Conservation (phyloP, 2,888 invertebrate species). For the Cremastinae sp. region DNA sequence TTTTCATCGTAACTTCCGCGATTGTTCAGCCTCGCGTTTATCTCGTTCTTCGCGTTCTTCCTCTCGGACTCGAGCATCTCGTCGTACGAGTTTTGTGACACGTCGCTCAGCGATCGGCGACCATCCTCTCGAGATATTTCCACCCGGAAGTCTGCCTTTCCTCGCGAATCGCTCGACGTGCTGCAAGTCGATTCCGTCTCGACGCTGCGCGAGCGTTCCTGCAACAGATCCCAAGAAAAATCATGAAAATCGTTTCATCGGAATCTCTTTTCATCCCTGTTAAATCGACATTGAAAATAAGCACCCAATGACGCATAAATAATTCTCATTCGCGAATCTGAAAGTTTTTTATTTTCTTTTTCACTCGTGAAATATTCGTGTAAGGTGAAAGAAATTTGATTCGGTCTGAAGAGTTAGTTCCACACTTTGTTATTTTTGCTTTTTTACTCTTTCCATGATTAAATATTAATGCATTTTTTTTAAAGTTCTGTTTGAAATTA, state of each 20-base stretch:
- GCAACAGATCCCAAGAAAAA: slow-evolving; percentile 66
- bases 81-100: slow-evolving; percentile 31
- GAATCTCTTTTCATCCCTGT: neutral
- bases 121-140: slow-evolving; percentile 61
- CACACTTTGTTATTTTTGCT: slow-evolving; percentile 5
- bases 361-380: neutral
- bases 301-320: too few relatives aligned
- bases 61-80: slow-evolving; percentile 57
- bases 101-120: slow-evolving; percentile 47
- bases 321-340: neutral
- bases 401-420: slow-evolving; percentile 9
- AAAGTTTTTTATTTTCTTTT: neutral
- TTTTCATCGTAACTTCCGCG: slow-evolving; percentile 67
- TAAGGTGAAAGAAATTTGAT: neutral
- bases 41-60: slow-evolving; percentile 71
- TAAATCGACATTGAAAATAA: too few relatives aligned
- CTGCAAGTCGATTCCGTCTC: slow-evolving; percentile 55
- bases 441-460: neutral
- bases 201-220: slow-evolving; percentile 66
- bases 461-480: neutral
- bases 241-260: slow-evolving; percentile 39
- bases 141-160: slow-evolving; percentile 63
- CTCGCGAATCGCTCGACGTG: slow-evolving; percentile 58
- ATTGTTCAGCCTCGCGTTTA: slow-evolving; percentile 75
- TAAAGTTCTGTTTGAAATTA: too few relatives aligned